Percentiles rank a stretch among this genome's conserved stretches.
Conservation (phyloP, 2,888 invertebrate species). For the Caenorhabditis afra region DNA sequence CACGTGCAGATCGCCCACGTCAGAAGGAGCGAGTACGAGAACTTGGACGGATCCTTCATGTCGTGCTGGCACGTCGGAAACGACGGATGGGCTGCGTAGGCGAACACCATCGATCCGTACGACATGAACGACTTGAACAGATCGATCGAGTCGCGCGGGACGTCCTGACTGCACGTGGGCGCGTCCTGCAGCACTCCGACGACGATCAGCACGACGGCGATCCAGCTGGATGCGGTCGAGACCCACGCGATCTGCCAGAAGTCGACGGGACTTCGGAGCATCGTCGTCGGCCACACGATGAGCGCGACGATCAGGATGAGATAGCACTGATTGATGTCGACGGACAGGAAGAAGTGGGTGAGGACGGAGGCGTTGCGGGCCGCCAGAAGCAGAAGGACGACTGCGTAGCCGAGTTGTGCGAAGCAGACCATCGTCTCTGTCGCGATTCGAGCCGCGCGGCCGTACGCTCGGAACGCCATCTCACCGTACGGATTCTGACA, state of each 20-base stretch:
- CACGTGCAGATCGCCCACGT: slow-evolving; percentile 54
- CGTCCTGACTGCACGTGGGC: slow-evolving; percentile 42
- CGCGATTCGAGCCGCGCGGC: slow-evolving; percentile 33
- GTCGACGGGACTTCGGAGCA: slow-evolving; percentile 65
- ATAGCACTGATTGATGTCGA: slow-evolving; percentile 59
- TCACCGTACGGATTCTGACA: slow-evolving; percentile 62
- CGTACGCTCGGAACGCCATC: slow-evolving; percentile 56
- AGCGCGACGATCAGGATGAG: slow-evolving; percentile 60
- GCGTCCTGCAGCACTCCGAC: slow-evolving; percentile 58
- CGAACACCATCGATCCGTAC: slow-evolving; percentile 60
- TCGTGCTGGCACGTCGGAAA: slow-evolving; percentile 74
- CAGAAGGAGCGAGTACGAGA: slow-evolving; percentile 63
- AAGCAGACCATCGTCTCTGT: slow-evolving; percentile 44
- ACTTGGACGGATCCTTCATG: slow-evolving; percentile 67
- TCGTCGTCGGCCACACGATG: slow-evolving; percentile 58
- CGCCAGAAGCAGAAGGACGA: slow-evolving; percentile 56
- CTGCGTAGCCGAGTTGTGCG: slow-evolving; percentile 58
- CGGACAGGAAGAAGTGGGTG: slow-evolving; percentile 57
- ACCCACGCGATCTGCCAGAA: slow-evolving; percentile 64
- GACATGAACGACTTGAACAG: slow-evolving; percentile 55
- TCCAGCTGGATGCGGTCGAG: slow-evolving; percentile 59
- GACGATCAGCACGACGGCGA: slow-evolving; percentile 49
- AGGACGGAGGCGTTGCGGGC: slow-evolving; percentile 60
- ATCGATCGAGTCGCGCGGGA: slow-evolving; percentile 27
- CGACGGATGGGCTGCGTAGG: slow-evolving; percentile 59